Evolutionary conservation across 2,113 vertebrate genomes (phyloP), one percentile per base, ranked within the genome.

Genomic region (Cebidichthys violaceus): DNA sequence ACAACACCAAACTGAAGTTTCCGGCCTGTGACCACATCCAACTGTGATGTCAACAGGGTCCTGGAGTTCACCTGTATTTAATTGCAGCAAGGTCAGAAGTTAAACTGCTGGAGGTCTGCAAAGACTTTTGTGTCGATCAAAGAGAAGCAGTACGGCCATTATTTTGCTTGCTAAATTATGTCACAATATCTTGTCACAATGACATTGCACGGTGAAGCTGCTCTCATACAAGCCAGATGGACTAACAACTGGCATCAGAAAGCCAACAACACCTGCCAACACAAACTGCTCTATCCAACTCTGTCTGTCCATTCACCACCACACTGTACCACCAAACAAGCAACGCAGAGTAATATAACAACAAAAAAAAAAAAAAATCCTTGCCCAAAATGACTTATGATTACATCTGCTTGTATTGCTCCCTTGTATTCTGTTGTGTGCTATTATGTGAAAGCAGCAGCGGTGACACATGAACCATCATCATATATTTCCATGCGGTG

Each of bases 401-500:
- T 35, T n/a, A 17, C 29, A 52, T 59, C 61, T 69, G 27, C 50
- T 52, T 65, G 27, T 61, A 75, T 76, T 60, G 50, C 35, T 62
- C 54, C 35, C 52, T 35, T 66, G 60, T 77, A 43, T 71, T 81
- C 57, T 87, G 24, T 27, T 74, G 70, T 79, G 68, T 66, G 35
- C 74, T 71, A 54, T 77, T 72, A 29, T 73, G 35, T 70, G 60
- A 83, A 75, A 75, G 80, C 77, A 68, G 33, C 80, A 52, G 66
- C 27, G 9, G 71, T 84, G 81, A 85, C 70, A 73, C 64, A 70
- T 69, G 74, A 39, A 33, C 68, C 45, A 61, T 86, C 62, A 84
- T 82, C 81, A 75, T 69, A 72, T 81, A 87, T 81, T 79, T 74
- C 45, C 69, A 78, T 55, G 65, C 33, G 10, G 52, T 41, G 71